Conservation (phyloP, 2,888 invertebrate genomes). For the Ophion obscuratus region DNA sequence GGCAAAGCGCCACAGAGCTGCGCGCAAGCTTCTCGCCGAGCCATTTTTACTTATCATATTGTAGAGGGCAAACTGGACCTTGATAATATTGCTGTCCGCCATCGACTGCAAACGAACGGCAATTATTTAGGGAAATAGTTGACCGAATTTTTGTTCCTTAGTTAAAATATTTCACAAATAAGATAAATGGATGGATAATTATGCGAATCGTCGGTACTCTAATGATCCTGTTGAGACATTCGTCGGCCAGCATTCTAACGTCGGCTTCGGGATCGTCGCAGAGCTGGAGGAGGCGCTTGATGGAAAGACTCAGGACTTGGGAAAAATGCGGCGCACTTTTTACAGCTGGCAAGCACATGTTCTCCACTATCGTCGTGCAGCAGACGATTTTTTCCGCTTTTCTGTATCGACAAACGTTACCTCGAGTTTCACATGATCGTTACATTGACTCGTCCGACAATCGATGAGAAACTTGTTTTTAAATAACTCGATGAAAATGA, state of each 20-base stretch:
- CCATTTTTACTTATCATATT: slow-evolving; percentile 94
- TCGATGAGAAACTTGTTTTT: no score
- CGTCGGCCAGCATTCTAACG: slow-evolving; percentile 92
- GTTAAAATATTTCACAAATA: no score
- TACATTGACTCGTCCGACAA: neutral
- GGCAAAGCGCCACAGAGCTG: slow-evolving; percentile 91
- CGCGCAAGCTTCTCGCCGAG: slow-evolving; percentile 88
- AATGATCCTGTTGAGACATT: slow-evolving; percentile 92
- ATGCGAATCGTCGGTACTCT: slow-evolving; percentile 84
- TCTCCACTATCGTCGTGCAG: slow-evolving; percentile 90
- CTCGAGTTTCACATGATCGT: neutral
- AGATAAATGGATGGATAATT: neutral
- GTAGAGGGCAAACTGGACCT: slow-evolving; percentile 92
- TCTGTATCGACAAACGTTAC: slow-evolving; percentile 82
- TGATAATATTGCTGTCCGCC: slow-evolving; percentile 88
- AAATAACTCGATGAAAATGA: no score
- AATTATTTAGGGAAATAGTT: neutral
- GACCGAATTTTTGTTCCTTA: no score
- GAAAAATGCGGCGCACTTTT: slow-evolving; percentile 87
- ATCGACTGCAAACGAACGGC: slow-evolving; percentile 83
- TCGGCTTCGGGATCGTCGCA: slow-evolving; percentile 92
- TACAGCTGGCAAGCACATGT: slow-evolving; percentile 87
- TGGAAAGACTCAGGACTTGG: slow-evolving; percentile 88
- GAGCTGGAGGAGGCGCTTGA: slow-evolving; percentile 89
- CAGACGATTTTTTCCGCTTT: slow-evolving; percentile 91